These are phyloP conservation scores for Anolis apletophallus DNA, from an alignment of 2,797 vertebrate genomes.

Conservation along the genomic window DNA sequence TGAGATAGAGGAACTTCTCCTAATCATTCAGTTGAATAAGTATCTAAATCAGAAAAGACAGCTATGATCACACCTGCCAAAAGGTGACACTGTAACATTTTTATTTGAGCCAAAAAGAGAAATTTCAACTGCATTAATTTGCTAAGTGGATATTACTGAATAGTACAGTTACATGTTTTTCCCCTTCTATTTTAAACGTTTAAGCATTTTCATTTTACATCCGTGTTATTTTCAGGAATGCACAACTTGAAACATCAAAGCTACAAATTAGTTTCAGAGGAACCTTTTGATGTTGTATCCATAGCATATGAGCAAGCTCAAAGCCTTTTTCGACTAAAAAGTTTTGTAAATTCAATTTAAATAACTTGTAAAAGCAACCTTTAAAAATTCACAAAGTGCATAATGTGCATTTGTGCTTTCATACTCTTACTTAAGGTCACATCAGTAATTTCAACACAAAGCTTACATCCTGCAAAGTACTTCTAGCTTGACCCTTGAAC, in stretches of 20 bases:
- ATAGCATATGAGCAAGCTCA: slow-evolving; percentile 60
- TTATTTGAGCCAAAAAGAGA: not conserved
- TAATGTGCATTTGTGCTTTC: slow-evolving; percentile 53
- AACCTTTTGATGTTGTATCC: slow-evolving; percentile 72
- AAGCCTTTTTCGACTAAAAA: slow-evolving; percentile 66
- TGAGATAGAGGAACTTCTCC: not conserved
- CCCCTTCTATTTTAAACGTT: slow-evolving; percentile 30
- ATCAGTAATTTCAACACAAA: slow-evolving; percentile 58
- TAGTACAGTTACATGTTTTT: not conserved
- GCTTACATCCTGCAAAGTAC: slow-evolving; percentile 37
- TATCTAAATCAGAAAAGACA: not conserved
- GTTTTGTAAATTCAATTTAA: slow-evolving; percentile 73
- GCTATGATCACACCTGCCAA: not conserved
- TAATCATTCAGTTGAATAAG: not conserved
- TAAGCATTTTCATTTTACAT: slow-evolving; percentile 65
- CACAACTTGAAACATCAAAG: slow-evolving; percentile 73
- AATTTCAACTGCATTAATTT: slow-evolving; percentile 25
- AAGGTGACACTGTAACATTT: not conserved
- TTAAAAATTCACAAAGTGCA: slow-evolving; percentile 66
- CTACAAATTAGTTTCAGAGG: slow-evolving; percentile 69
- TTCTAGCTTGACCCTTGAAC: not conserved
- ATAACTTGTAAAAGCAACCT: slow-evolving; percentile 60
- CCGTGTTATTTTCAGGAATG: slow-evolving; percentile 60
- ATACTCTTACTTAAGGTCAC: slow-evolving; percentile 48
- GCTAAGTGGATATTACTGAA: slow-evolving; percentile 11